Conservation (phyloP, 1,140 invertebrate species). For the Acromyrmex charruanus region DNA sequence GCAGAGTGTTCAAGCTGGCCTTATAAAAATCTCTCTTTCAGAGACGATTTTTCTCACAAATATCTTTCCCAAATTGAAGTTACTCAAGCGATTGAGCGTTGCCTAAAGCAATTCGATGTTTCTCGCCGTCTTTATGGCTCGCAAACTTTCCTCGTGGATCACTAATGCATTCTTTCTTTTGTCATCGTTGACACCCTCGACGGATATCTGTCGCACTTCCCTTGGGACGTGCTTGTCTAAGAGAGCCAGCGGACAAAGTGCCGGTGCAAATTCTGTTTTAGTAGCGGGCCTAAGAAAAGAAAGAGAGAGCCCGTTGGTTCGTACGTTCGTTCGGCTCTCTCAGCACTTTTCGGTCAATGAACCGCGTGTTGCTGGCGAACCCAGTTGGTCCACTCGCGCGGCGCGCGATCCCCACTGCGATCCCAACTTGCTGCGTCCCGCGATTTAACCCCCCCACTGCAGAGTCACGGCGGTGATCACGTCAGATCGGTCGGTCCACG, state of each 20-base stretch:
- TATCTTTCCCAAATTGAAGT: not conserved
- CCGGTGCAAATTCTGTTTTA: constrained; percentile 83
- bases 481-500: constrained; percentile 68
- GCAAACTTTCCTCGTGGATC: constrained; percentile 31
- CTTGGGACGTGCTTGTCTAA: constrained; percentile 49
- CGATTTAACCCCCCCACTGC: constrained; percentile 85
- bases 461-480: constrained; percentile 33
- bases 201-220: not conserved
- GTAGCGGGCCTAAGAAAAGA: constrained; percentile 75
- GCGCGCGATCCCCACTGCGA: constrained; percentile 74
- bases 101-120: not conserved
- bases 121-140: constrained; percentile 12
- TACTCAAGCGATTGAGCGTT: constrained; percentile 5
- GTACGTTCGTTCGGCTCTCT: constrained; percentile 85
- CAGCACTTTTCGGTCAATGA: constrained; percentile 88
- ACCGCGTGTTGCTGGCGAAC: constrained; percentile 85
- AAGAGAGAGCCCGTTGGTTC: constrained; percentile 17
- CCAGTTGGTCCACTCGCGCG: constrained; percentile 86
- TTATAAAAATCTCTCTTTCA: not conserved
- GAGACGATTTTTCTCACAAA: not conserved
- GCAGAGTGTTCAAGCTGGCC: not conserved
- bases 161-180: constrained; percentile 17
- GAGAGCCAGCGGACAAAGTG: constrained; percentile 76
- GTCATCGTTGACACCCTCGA: not conserved
- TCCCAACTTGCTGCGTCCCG: constrained; percentile 76